A percentile compares a stretch with the other conserved stretches of the same genome.
Evolutionary conservation across 2,113 vertebrate species (phyloP).

Genomic region (Myiozetetes cayanensis): DNA sequence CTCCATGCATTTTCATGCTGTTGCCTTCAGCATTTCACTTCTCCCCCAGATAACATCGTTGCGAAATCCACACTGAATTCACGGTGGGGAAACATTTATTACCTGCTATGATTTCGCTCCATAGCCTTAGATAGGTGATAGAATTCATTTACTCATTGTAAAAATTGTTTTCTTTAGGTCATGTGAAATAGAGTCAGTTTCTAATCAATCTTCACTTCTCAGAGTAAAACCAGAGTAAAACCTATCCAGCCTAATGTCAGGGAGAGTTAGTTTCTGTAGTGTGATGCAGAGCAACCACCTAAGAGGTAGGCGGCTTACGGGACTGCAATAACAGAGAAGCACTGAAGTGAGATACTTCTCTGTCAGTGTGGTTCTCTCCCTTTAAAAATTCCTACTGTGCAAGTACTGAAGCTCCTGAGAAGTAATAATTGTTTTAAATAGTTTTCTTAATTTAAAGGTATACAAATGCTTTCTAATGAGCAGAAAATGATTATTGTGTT

Average conservation of each 20-base stretch:
- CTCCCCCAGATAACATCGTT: constrained; percentile 53
- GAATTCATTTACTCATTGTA: constrained; percentile 51
- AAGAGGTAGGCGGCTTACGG: neutral
- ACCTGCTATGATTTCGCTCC: constrained; percentile 44
- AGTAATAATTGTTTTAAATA: neutral
- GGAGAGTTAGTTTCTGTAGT: constrained; percentile 52
- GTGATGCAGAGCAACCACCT: constrained; percentile 45
- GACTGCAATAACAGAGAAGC: neutral
- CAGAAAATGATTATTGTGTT: neutral
- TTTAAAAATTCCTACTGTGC: neutral
- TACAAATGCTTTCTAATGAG: neutral
- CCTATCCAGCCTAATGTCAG: constrained; percentile 59
- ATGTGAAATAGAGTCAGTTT: constrained; percentile 66
- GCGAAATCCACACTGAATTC: constrained; percentile 58
- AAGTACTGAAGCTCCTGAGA: neutral
- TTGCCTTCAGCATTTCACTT: constrained; percentile 65
- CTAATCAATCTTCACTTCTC: constrained; percentile 74
- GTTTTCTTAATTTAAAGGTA: neutral
- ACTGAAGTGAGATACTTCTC: constrained; percentile 28
- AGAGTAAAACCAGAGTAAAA: constrained; percentile 43
- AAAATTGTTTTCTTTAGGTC: constrained; percentile 71
- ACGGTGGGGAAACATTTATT: constrained; percentile 69
- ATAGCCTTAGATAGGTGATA: constrained; percentile 28
- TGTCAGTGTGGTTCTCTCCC: neutral
- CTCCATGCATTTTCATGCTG: constrained; percentile 76